Conservation (phyloP, 2,797 vertebrate genomes). For the Lagocephalus sceleratus region DNA sequence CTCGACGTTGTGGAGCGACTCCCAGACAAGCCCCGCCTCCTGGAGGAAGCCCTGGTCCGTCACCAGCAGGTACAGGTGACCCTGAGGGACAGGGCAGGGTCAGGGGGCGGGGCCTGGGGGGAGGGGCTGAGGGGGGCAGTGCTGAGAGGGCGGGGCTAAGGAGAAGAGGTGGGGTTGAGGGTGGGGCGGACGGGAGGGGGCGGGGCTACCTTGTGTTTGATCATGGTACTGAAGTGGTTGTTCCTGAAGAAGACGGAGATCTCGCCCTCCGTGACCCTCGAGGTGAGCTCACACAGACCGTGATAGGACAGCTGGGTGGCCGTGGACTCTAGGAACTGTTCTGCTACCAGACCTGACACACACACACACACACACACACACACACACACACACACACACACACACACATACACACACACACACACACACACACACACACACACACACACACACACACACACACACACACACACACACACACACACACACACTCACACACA, state of each 20-base stretch:
- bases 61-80: slow-evolving; percentile 91
- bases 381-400: not conserved
- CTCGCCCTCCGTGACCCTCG: slow-evolving; percentile 81
- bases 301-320: slow-evolving; percentile 92
- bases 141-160: slow-evolving; percentile 37
- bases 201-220: slow-evolving; percentile 84
- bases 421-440: not conserved
- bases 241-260: slow-evolving; percentile 94
- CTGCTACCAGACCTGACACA: slow-evolving; percentile 82
- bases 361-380: not conserved
- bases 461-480: too few relatives aligned
- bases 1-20: slow-evolving; percentile 91
- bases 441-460: too few relatives aligned
- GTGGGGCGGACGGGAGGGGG: too few relatives aligned
- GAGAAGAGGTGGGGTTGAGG: too few relatives aligned
- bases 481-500: too few relatives aligned
- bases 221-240: slow-evolving; percentile 96
- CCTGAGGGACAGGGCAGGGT: slow-evolving; percentile 63
- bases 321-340: slow-evolving; percentile 91
- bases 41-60: slow-evolving; percentile 93
- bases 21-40: slow-evolving; percentile 88
- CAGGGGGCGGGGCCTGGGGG: not conserved
- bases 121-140: not conserved
- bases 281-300: slow-evolving; percentile 88
- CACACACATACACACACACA: not conserved